A percentile compares a stretch with the other conserved stretches of the same genome.
These are phyloP conservation scores for Anthonomus grandis DNA, from an alignment of 1,140 invertebrate species.

Conservation along the genomic window DNA sequence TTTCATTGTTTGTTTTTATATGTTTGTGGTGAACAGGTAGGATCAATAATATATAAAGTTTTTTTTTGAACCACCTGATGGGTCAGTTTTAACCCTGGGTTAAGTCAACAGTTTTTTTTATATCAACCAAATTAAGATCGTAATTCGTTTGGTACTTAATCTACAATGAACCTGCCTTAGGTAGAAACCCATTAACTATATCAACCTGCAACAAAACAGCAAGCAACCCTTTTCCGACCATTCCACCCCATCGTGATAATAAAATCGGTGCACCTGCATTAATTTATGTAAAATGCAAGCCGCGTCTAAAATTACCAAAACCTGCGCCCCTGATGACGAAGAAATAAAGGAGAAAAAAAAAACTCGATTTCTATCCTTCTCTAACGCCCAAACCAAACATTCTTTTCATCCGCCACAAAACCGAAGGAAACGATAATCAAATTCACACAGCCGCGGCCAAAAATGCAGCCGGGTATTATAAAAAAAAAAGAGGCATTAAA, in stretches of 20 bases:
- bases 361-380: conserved; percentile 8
- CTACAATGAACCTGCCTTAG: no score
- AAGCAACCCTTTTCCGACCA: conserved; percentile 6
- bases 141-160: no score
- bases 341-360: conserved; percentile 10
- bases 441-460: conserved; percentile 24
- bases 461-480: conserved; percentile 26
- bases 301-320: neutral
- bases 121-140: no score
- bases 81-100: no score
- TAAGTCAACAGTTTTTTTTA: no score
- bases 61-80: no score
- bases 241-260: neutral
- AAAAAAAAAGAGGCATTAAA: conserved; percentile 27
- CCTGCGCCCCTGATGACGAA: conserved; percentile 12
- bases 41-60: no score
- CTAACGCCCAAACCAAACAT: conserved; percentile 13
- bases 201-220: no score
- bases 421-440: conserved; percentile 26
- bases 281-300: conserved; percentile 12
- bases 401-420: conserved; percentile 22
- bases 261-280: conserved; percentile 14
- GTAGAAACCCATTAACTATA: no score
- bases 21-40: no score
- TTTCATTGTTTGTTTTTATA: no score